A percentile compares a stretch with the other conserved stretches of the same genome.
Evolutionary conservation across 1,140 invertebrate genomes (phyloP).

Genomic region (Bradysia coprophila): DNA sequence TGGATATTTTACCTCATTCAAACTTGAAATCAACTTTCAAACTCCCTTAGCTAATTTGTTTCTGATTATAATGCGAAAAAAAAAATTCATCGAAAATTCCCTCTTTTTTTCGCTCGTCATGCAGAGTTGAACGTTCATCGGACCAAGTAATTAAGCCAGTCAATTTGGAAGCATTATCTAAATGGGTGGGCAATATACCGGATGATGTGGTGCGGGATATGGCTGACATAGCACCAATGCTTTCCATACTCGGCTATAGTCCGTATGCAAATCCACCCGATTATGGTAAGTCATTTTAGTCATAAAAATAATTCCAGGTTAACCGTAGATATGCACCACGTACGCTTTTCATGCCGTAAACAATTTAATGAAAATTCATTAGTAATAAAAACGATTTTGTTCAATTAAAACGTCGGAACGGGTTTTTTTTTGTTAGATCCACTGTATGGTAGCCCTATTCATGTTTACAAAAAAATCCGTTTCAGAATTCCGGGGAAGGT

Average conservation of each 20-base stretch:
- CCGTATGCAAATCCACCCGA: slow-evolving; percentile 83
- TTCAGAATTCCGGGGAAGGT: too few species aligned
- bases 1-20: too few species aligned
- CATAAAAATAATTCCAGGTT: slow-evolving; percentile 40
- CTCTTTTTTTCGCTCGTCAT: slow-evolving; percentile 14
- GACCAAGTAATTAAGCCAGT: slow-evolving; percentile 98
- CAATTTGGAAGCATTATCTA: slow-evolving; percentile 86
- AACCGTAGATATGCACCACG: neutral
- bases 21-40: slow-evolving; percentile 2
- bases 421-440: too few species aligned
- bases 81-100: neutral
- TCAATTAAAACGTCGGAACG: too few species aligned
- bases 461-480: too few species aligned
- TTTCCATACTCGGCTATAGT: slow-evolving; percentile 81
- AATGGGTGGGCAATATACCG: slow-evolving; percentile 91
- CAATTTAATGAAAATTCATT: neutral
- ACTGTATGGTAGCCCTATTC: too few species aligned
- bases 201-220: slow-evolving; percentile 79
- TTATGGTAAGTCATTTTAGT: slow-evolving; percentile 73
- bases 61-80: neutral
- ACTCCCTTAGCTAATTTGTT: neutral
- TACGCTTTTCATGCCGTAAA: neutral
- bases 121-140: slow-evolving; percentile 88
- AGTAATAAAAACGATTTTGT: neutral
- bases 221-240: slow-evolving; percentile 83